Conservation (phyloP, 2,113 vertebrate species). For the Oryzias woworae region DNA sequence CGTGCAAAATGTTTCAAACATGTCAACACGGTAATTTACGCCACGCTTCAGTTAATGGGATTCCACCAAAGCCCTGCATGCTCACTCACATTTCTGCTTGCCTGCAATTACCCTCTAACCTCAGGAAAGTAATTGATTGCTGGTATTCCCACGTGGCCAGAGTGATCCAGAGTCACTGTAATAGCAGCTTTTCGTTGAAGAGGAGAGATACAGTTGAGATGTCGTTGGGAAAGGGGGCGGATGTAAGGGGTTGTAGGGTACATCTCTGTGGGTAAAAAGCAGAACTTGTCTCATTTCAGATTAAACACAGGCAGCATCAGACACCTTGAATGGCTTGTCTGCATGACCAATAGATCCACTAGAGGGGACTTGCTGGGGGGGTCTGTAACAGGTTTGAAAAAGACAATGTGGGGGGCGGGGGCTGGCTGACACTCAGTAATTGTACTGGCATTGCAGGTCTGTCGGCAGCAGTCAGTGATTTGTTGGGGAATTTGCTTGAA, state of each 20-base stretch:
- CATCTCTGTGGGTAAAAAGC: conserved; percentile 34
- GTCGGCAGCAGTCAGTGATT: conserved; percentile 31
- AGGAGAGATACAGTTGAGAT: neutral
- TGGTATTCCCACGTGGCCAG: conserved; percentile 6
- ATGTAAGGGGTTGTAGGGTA: neutral
- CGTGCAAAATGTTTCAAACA: conserved; percentile 16
- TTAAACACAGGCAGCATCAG: conserved; percentile 10
- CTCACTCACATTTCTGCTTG: conserved; percentile 31
- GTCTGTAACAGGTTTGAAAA: conserved; percentile 24
- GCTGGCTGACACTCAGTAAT: conserved; percentile 25
- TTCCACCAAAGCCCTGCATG: conserved; percentile 20
- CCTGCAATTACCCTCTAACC: conserved; percentile 63
- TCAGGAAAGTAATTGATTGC: conserved; percentile 47
- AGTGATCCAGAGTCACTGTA: conserved; percentile 28
- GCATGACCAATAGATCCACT: conserved; percentile 19
- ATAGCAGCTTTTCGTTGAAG: conserved; percentile 32
- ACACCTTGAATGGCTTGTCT: conserved; percentile 23
- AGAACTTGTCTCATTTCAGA: conserved; percentile 40
- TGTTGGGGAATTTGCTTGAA: neutral
- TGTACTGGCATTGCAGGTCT: conserved; percentile 11
- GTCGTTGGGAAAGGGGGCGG: neutral
- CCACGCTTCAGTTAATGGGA: conserved; percentile 35
- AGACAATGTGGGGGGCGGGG: conserved; percentile 23
- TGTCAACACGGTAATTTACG: conserved; percentile 25
- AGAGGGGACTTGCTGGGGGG: conserved; percentile 17